Evolutionary conservation across 1,140 invertebrate species (phyloP).

Genomic region (Ephestia elutella): DNA sequence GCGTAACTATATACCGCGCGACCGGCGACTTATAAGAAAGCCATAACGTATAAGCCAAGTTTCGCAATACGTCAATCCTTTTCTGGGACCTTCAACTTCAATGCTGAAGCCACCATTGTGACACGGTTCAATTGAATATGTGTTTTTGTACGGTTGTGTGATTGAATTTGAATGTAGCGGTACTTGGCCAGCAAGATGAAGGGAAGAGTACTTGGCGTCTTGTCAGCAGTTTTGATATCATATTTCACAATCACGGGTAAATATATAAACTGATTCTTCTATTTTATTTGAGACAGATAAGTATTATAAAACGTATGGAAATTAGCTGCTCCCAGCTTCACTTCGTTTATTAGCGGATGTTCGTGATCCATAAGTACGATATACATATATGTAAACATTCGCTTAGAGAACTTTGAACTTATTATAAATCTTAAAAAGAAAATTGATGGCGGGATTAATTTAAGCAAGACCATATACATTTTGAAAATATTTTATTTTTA

Average conservation of each 20-base stretch:
- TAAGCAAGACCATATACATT: no score
- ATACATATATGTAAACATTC: no score
- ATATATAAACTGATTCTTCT: no score
- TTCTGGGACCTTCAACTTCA: slow-evolving; percentile 40
- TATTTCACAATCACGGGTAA: slow-evolving; percentile 44
- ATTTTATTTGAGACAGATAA: no score
- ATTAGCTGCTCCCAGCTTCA: no score
- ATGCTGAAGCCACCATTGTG: slow-evolving; percentile 41
- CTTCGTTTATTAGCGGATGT: no score
- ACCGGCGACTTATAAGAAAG: slow-evolving; percentile 26
- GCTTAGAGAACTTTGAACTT: no score
- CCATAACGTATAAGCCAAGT: slow-evolving; percentile 26
- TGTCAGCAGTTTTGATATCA: slow-evolving; percentile 36
- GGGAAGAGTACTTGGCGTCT: slow-evolving; percentile 31
- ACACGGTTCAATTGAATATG: slow-evolving; percentile 32
- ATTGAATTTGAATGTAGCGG: slow-evolving; percentile 31
- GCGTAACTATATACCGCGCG: slow-evolving; percentile 28
- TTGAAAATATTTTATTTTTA: no score
- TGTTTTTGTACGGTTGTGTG: slow-evolving; percentile 44
- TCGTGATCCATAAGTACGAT: no score
- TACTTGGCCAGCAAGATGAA: slow-evolving; percentile 39
- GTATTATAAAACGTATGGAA: no score
- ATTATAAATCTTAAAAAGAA: no score
- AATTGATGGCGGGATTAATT: no score
- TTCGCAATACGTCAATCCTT: slow-evolving; percentile 43